Evolutionary conservation across 2,888 invertebrate species (phyloP).

Genomic region (Cristatella mucedo): DNA sequence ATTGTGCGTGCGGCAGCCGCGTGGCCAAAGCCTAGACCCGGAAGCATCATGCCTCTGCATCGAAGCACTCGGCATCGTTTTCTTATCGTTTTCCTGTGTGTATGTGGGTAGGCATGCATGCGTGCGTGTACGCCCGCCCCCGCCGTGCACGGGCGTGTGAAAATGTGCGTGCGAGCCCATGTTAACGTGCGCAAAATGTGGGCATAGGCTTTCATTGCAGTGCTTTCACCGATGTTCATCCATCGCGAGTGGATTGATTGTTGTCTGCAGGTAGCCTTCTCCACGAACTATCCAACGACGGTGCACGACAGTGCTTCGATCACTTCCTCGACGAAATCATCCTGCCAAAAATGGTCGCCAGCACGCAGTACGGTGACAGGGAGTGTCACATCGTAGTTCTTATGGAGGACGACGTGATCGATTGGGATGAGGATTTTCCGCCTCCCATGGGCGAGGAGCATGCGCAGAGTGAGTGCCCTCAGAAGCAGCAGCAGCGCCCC

Average conservation of each 20-base stretch:
- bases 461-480: conserved; percentile 75
- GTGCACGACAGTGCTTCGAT: conserved; percentile 92
- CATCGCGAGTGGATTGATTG: neutral
- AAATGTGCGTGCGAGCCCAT: neutral
- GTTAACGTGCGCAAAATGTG: conserved; percentile 5
- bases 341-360: conserved; percentile 79
- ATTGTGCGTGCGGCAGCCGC: no score
- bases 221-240: neutral
- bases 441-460: conserved; percentile 99
- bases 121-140: no score
- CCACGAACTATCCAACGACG: conserved; percentile 96
- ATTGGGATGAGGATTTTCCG: conserved; percentile 98
- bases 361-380: conserved; percentile 70
- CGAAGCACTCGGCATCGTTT: no score
- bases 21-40: no score
- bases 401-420: conserved; percentile 81
- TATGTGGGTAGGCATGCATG: no score
- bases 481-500: no score
- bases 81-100: no score
- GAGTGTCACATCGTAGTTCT: conserved; percentile 94
- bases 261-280: conserved; percentile 55
- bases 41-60: no score
- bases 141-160: neutral
- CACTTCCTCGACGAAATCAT: conserved; percentile 87
- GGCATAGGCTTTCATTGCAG: conserved; percentile 3